These are phyloP conservation scores for Corythornis vintsioides DNA, from an alignment of 2,113 vertebrate species.

Conservation along the genomic window DNA sequence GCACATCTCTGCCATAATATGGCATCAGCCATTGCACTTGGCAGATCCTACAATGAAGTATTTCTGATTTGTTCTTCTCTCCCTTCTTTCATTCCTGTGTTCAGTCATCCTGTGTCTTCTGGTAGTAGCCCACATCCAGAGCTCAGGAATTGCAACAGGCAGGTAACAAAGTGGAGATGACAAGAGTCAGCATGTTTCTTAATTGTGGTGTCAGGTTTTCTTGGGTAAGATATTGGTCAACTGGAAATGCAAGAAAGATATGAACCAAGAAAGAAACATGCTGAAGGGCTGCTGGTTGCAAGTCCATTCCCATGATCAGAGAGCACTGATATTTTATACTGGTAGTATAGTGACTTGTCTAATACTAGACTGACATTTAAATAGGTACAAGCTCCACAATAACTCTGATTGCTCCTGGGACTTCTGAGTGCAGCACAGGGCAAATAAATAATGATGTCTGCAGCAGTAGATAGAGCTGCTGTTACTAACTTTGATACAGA, in stretches of 20 bases:
- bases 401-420: slow-evolving; percentile 45
- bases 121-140: neutral
- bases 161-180: neutral
- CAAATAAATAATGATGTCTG: slow-evolving; percentile 53
- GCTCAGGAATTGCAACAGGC: neutral
- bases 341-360: neutral
- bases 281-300: neutral
- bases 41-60: neutral
- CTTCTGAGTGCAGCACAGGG: slow-evolving; percentile 16
- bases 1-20: neutral
- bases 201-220: neutral
- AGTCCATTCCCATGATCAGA: slow-evolving; percentile 4
- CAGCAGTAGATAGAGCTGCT: slow-evolving; percentile 13
- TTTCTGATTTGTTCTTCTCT: neutral
- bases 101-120: neutral
- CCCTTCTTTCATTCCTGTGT: neutral
- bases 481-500: slow-evolving; percentile 12
- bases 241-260: slow-evolving; percentile 3
- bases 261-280: neutral
- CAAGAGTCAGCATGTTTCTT: neutral
- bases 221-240: neutral
- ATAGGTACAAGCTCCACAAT: slow-evolving; percentile 2
- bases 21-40: neutral
- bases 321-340: neutral
- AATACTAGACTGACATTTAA: slow-evolving; percentile 22